Conservation (phyloP, 2,113 vertebrate species). For the Alligator sinensis region DNA sequence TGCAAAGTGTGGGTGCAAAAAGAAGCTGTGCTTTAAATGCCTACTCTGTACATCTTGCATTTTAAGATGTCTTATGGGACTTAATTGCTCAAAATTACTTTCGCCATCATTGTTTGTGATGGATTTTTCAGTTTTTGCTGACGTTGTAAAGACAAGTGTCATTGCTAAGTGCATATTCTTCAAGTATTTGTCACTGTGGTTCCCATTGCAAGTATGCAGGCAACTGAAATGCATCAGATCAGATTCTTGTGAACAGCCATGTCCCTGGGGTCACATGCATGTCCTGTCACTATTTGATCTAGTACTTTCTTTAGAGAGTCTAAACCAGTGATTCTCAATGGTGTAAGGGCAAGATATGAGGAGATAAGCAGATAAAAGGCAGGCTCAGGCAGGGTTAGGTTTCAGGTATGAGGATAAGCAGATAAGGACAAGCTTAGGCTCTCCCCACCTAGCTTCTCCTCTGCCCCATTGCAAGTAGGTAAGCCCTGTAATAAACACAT, state of each 20-base stretch:
- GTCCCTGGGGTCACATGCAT: not conserved
- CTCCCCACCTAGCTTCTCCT: too few relatives aligned
- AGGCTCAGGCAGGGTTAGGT: too few relatives aligned
- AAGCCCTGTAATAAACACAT: too few relatives aligned
- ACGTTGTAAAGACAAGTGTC: not conserved
- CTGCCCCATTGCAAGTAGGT: too few relatives aligned
- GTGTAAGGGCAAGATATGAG: too few relatives aligned
- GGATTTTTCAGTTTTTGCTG: not conserved
- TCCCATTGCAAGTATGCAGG: not conserved
- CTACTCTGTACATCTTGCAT: not conserved
- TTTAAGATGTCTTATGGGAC: not conserved
- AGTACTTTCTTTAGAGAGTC: not conserved
- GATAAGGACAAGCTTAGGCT: too few relatives aligned
- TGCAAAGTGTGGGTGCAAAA: not conserved
- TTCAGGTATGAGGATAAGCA: too few relatives aligned
- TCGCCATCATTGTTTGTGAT: not conserved
- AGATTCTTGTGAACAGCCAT: slow-evolving; percentile 7
- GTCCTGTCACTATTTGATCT: not conserved
- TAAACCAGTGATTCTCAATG: not conserved
- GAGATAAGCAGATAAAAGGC: too few relatives aligned
- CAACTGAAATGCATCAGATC: not conserved
- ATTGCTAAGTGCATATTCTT: not conserved
- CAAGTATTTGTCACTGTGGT: too few relatives aligned
- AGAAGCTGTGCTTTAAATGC: not conserved
- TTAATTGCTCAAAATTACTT: not conserved